phyloP scores from a whole-genome alignment of 2,888 invertebrate species.

The Lasioglossum leucozonium region DNA sequence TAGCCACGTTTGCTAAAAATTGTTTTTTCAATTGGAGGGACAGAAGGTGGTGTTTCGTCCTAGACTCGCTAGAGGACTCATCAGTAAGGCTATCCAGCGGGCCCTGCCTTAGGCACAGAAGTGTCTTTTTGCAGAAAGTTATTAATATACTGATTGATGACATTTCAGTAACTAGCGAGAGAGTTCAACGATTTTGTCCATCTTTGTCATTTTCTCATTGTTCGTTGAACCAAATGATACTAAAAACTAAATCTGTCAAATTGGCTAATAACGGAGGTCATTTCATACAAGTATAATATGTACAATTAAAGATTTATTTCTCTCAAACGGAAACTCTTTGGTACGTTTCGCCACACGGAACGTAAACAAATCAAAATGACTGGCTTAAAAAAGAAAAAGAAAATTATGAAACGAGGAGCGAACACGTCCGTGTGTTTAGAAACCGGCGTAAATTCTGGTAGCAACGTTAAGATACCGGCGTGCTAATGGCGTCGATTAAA shows the following conservation, averaged over 20 bases:
- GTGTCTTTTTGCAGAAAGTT: no score
- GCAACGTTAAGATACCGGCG: constrained; percentile 53
- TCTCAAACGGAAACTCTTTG: not conserved
- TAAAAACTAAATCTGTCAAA: not conserved
- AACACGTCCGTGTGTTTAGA: not conserved
- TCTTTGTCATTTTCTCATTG: no score
- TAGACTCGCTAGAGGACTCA: no score
- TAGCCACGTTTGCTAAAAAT: no score
- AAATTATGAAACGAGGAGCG: not conserved
- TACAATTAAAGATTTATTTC: not conserved
- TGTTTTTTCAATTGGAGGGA: no score
- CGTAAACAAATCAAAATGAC: not conserved
- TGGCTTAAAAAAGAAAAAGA: not conserved
- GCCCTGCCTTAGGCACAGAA: no score
- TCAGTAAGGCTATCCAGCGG: no score
- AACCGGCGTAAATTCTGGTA: not conserved
- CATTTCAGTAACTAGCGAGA: no score
- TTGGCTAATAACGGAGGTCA: not conserved
- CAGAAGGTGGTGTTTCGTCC: no score
- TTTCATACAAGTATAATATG: not conserved
- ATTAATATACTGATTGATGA: no score
- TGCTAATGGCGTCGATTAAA: constrained; percentile 54
- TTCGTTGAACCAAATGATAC: no score
- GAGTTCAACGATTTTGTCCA: no score
- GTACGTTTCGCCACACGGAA: not conserved